Conservation (phyloP, 2,888 invertebrate genomes). For the Temnothorax unifasciatus region DNA sequence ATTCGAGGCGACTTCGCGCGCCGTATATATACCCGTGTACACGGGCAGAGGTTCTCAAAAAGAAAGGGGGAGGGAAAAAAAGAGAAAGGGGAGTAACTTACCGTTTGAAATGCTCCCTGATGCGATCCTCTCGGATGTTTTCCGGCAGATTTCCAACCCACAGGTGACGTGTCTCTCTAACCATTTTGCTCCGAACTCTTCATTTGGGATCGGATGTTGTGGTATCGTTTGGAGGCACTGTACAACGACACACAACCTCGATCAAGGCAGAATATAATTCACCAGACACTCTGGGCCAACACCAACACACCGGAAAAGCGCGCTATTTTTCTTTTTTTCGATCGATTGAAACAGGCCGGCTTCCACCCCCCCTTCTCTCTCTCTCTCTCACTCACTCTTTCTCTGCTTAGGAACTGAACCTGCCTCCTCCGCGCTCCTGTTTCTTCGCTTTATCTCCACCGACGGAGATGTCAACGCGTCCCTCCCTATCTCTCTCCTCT, state of each 20-base stretch:
- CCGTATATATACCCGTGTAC: background rate
- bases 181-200: constrained; percentile 99
- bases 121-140: constrained; percentile 98
- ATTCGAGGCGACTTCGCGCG: background rate
- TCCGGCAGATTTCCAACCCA: constrained; percentile 99
- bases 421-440: constrained; percentile 25
- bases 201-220: constrained; percentile 91
- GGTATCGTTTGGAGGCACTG: constrained; percentile 86
- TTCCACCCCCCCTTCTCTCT: background rate
- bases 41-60: background rate
- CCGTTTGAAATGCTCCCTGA: constrained; percentile 99
- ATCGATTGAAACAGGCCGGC: constrained; percentile 45
- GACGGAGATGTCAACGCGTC: constrained; percentile 50
- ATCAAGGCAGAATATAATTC: constrained; percentile 71
- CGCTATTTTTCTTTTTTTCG: constrained; percentile 24
- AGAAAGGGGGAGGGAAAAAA: background rate
- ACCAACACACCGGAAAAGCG: constrained; percentile 57
- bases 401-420: constrained; percentile 33
- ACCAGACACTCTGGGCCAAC: constrained; percentile 68
- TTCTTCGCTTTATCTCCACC: constrained; percentile 39
- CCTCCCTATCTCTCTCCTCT: background rate
- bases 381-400: constrained; percentile 14
- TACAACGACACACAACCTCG: constrained; percentile 86
- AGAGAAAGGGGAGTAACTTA: constrained; percentile 86
- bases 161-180: constrained; percentile 99